Evolutionary conservation across 2,797 vertebrate genomes (phyloP).

Genomic region (Tenualosa thibaudeaui): DNA sequence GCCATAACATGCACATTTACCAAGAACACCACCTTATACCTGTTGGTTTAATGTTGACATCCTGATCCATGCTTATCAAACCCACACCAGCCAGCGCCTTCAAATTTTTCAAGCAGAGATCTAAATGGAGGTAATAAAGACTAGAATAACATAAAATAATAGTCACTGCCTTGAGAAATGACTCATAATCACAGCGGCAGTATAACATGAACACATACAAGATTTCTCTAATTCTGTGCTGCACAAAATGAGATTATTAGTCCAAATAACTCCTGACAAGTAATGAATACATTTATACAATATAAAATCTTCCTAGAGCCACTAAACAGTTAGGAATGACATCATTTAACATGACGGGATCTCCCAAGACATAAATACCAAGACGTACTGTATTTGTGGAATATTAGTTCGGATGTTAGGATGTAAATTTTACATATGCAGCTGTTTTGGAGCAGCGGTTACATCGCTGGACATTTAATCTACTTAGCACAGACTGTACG

Average conservation of each 20-base stretch:
- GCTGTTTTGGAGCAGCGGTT: too few species aligned
- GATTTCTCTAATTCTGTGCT: too few species aligned
- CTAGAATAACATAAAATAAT: background rate
- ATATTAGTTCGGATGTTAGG: too few species aligned
- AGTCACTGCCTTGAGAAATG: background rate
- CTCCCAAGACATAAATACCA: too few species aligned
- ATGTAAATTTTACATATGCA: too few species aligned
- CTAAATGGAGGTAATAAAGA: constrained; percentile 61
- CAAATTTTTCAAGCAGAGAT: constrained; percentile 93
- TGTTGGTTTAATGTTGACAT: constrained; percentile 91
- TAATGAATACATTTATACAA: background rate
- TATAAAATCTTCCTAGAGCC: background rate
- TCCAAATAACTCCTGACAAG: background rate
- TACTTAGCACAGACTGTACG: too few species aligned
- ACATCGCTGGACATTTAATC: too few species aligned
- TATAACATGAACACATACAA: too few species aligned
- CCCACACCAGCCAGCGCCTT: constrained; percentile 87
- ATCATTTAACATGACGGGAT: too few species aligned
- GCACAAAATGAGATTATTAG: too few species aligned
- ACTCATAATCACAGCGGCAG: background rate
- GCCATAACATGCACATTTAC: background rate
- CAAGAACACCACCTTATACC: constrained; percentile 67
- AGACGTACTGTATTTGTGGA: too few species aligned
- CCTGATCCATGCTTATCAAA: constrained; percentile 91
- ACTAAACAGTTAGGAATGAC: too few species aligned